Conservation (phyloP, 2,113 vertebrate species). For the Aldabrachelys gigantea region DNA sequence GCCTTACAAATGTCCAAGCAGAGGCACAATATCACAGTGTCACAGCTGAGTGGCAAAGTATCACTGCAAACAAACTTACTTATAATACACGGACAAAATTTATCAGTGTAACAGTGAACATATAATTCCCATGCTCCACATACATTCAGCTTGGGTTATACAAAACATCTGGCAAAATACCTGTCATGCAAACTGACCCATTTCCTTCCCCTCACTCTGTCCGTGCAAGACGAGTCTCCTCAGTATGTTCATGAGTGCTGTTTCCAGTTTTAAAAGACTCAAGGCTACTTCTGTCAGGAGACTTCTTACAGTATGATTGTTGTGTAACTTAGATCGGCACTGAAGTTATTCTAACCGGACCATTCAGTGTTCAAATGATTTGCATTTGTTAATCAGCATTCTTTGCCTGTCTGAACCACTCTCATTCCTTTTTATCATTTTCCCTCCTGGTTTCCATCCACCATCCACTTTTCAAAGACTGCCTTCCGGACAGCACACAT, state of each 20-base stretch:
- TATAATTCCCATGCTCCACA: constrained; percentile 2
- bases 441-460: constrained; percentile 2
- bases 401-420: constrained; percentile 16
- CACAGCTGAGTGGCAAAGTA: background rate
- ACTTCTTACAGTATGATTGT: background rate
- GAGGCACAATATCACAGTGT: background rate
- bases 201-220: constrained; percentile 12
- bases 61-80: constrained; percentile 10
- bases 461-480: constrained; percentile 60
- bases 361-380: constrained; percentile 36
- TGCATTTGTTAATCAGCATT: constrained; percentile 42
- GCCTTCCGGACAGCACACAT: constrained; percentile 56
- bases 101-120: background rate
- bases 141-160: background rate
- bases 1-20: background rate
- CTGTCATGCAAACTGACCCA: constrained; percentile 46
- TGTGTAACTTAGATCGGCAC: background rate
- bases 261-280: constrained; percentile 40
- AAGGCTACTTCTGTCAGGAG: constrained; percentile 35
- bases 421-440: constrained; percentile 39
- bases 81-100: background rate
- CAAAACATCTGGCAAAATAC: constrained; percentile 20
- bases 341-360: constrained; percentile 10
- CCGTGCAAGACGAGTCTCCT: constrained; percentile 23
- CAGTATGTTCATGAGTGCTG: background rate